A percentile compares a stretch with the other conserved stretches of the same genome.
Conservation (phyloP, 2,888 invertebrate genomes). For the Anthophora plumipes region DNA sequence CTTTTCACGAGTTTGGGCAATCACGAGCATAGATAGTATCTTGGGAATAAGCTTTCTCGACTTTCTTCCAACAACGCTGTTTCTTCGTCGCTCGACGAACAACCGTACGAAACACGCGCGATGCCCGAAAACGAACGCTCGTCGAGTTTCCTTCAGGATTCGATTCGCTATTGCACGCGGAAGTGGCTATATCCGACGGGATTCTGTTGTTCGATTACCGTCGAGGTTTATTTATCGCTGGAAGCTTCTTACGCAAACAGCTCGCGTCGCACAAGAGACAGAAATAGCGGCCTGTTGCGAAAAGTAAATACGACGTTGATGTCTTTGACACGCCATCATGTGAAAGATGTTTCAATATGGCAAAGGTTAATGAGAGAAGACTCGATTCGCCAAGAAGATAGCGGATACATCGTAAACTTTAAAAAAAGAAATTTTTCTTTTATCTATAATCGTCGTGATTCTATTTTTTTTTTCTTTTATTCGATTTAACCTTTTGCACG, state of each 20-base stretch:
- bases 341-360: background rate
- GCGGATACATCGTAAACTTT: background rate
- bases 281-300: background rate
- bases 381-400: too few species aligned
- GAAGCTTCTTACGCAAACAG: slow-evolving; percentile 7
- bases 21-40: slow-evolving; percentile 36
- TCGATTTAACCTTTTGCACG: too few species aligned
- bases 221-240: slow-evolving; percentile 34
- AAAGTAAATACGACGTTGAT: background rate
- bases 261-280: background rate
- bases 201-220: slow-evolving; percentile 36
- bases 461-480: too few species aligned
- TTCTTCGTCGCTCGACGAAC: slow-evolving; percentile 30
- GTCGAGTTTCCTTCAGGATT: slow-evolving; percentile 15
- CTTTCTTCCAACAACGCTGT: background rate
- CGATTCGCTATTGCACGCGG: slow-evolving; percentile 7
- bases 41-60: slow-evolving; percentile 36
- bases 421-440: too few species aligned
- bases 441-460: too few species aligned
- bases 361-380: background rate
- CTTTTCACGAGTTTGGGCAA: slow-evolving; percentile 1
- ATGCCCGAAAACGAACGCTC: slow-evolving; percentile 40
- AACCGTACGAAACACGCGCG: slow-evolving; percentile 26
- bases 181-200: slow-evolving; percentile 1
- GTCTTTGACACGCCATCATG: background rate